phyloP scores from a whole-genome alignment of 2,113 vertebrate species.

The Corythoichthys intestinalis region DNA sequence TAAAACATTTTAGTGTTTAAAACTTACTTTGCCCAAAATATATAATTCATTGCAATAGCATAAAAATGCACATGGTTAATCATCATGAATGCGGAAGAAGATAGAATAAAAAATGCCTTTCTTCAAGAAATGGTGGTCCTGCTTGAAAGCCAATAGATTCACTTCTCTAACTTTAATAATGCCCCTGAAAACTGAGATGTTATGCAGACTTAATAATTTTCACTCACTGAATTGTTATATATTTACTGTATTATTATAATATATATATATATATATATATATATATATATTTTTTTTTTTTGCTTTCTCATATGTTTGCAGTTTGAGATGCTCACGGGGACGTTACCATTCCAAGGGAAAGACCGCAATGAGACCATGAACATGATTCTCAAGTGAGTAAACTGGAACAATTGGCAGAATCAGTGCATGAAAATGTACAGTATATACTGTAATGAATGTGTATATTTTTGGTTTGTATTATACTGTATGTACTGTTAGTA shows the following conservation, averaged over 20 bases:
- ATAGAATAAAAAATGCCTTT: background rate
- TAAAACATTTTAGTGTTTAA: background rate
- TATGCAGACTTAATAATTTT: background rate
- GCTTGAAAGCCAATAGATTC: background rate
- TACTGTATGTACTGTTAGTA: background rate
- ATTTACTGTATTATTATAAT: background rate
- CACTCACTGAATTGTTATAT: background rate
- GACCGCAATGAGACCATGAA: slow-evolving; percentile 98
- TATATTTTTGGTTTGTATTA: no score
- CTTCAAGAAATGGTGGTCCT: background rate
- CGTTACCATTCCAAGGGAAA: slow-evolving; percentile 96
- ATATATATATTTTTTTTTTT: no score
- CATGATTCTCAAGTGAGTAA: slow-evolving; percentile 98
- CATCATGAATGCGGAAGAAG: background rate
- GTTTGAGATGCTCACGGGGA: slow-evolving; percentile 98
- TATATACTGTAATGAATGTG: no score
- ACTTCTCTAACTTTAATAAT: background rate
- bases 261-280: no score
- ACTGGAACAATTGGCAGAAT: background rate
- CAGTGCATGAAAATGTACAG: no score
- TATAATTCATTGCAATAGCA: background rate
- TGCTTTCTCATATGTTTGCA: slow-evolving; percentile 37
- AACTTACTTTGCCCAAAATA: background rate
- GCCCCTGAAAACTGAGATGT: background rate
- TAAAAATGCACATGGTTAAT: background rate